phyloP scores from a whole-genome alignment of 2,113 vertebrate genomes.

The Hemibagrus wyckioides region DNA sequence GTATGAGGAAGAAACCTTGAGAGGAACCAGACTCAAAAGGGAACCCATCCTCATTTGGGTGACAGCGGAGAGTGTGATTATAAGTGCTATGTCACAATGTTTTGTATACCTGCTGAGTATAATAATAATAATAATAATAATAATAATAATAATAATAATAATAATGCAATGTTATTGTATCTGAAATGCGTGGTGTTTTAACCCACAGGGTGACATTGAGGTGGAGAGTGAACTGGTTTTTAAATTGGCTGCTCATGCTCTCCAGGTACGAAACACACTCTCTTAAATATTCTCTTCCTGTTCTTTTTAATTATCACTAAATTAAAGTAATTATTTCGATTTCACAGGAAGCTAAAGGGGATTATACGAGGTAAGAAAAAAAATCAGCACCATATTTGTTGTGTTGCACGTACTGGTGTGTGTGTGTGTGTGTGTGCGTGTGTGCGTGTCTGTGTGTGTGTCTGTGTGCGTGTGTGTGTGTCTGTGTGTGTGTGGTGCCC shows the following conservation, averaged over 20 bases:
- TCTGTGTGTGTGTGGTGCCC: not conserved
- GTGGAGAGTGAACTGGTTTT: slow-evolving; percentile 97
- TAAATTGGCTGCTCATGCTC: slow-evolving; percentile 92
- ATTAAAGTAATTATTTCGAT: slow-evolving; percentile 21
- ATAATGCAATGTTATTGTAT: slow-evolving; percentile 26
- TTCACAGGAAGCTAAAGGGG: slow-evolving; percentile 92
- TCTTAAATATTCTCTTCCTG: not conserved
- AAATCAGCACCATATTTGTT: no score
- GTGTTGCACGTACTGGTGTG: not conserved
- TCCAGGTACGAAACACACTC: slow-evolving; percentile 83
- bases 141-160: not conserved
- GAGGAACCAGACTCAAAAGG: no score
- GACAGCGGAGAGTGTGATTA: no score
- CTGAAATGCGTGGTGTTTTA: not conserved
- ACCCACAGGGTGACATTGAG: slow-evolving; percentile 88
- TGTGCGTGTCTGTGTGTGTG: not conserved
- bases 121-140: not conserved
- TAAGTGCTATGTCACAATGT: not conserved
- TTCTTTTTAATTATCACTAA: not conserved
- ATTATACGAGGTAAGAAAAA: slow-evolving; percentile 89
- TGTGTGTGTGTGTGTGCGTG: not conserved
- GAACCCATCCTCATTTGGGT: no score
- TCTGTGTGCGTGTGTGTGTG: not conserved
- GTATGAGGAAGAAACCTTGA: no score
- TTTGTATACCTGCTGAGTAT: not conserved